Conservation (phyloP, 30 jellyfish, hydroid and myxozoan genomes). For the Pseudorhiza aurosa region DNA sequence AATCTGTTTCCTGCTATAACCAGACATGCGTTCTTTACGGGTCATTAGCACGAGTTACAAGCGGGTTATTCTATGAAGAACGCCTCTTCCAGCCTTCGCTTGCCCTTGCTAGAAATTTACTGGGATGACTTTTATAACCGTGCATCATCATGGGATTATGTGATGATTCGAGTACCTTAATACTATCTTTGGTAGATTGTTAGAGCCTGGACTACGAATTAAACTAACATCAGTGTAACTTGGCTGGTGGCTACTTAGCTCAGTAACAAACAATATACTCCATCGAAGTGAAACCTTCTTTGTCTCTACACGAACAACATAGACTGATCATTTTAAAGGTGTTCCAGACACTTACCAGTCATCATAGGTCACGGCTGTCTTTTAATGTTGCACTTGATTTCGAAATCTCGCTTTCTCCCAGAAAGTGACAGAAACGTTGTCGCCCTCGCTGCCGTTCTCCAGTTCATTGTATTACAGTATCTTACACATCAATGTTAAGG, state of each 20-base stretch:
- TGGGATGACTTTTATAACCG: no score
- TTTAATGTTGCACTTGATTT: no score
- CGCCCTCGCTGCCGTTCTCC: conserved; percentile 11
- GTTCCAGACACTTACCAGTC: conserved; percentile 20
- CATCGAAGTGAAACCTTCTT: not conserved
- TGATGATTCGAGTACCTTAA: no score
- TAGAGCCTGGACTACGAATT: not conserved
- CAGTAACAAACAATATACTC: conserved; percentile 30
- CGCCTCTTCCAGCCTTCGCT: not conserved
- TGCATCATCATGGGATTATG: no score
- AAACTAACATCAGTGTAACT: not conserved
- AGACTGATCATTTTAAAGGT: not conserved
- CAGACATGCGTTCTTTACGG: conserved; percentile 11
- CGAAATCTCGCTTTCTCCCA: no score
- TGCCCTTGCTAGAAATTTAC: no score
- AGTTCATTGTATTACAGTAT: conserved; percentile 59
- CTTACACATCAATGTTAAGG: conserved; percentile 46
- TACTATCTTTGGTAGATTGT: no score
- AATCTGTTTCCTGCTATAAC: not conserved
- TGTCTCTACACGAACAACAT: not conserved
- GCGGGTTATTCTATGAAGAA: conserved; percentile 1
- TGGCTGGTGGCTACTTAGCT: conserved; percentile 27
- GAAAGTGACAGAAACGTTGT: no score
- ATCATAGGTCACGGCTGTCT: not conserved
- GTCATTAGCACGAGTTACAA: conserved; percentile 17